These are phyloP conservation scores for Argya squamiceps DNA, from an alignment of 2,797 vertebrate species.

Conservation along the genomic window DNA sequence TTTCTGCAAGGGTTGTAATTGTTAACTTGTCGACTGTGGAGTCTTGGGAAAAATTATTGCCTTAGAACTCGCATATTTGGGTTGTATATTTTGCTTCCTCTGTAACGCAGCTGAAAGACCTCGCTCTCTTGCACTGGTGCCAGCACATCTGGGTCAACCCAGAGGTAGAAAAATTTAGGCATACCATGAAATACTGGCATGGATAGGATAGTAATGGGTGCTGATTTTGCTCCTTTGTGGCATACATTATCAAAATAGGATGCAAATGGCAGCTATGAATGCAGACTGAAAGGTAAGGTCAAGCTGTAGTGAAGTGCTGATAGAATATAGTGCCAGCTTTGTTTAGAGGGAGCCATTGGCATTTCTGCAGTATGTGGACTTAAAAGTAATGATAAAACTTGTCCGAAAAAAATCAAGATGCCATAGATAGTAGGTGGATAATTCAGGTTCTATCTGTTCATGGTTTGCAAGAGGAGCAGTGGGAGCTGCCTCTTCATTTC, in stretches of 20 bases:
- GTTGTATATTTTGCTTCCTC: not conserved
- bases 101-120: not conserved
- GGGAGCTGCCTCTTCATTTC: not conserved
- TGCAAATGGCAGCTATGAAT: not conserved
- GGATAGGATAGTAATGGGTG: not conserved
- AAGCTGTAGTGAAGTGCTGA: not conserved
- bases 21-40: not conserved
- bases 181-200: not conserved
- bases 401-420: not conserved
- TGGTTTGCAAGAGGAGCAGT: not conserved
- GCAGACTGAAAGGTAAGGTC: not conserved
- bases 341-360: not conserved
- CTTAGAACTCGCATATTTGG: not conserved
- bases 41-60: not conserved
- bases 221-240: not conserved
- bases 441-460: not conserved
- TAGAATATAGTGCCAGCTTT: not conserved
- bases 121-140: not conserved
- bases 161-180: not conserved
- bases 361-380: not conserved
- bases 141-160: not conserved
- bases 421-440: not conserved
- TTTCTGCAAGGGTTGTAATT: not conserved
- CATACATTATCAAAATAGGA: not conserved
- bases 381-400: not conserved